Base-by-base conservation (phyloP, 2,797 vertebrate genomes). In the Labeo calbasu region DNA sequence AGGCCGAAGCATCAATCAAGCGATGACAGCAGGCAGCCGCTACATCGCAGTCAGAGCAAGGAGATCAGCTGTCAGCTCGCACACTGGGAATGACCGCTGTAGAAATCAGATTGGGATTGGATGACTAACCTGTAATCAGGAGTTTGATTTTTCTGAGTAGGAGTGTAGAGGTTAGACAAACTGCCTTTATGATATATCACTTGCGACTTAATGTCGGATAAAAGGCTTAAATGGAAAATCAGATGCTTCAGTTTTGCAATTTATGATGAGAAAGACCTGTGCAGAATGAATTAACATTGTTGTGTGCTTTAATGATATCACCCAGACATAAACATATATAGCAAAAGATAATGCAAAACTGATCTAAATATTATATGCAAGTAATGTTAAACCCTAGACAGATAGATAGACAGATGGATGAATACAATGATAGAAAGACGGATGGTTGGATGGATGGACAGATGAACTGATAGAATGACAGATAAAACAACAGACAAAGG, bases 1-100 rank as follows among this genome's bases (percentile, higher is more conserved):
- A 87, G 83, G 68, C 77, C 46, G 50, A 48, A 25, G 72, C 80
- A 57, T 85, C 85, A 79, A 4, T 87, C 87, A 86, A 2, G 72
- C 17, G 1, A 13, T 76, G 81, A 83, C 81, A 76, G 50, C 77
- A 69, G 57, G 23, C 82, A 61, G 57, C 23, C 71, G 53, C 68
- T 57, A 46, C 71, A 83, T 82, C 70, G 71, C 57, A 70, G 59
- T 21, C 63, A 55, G 82, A 36, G 36, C 43, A 14, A 50, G 71
- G n/a, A 70, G 36, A 76, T 76, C 76, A 50, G 76, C 57, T 71
- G 68, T 81, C 79, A 32, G 23, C 19, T 46, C 28, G 17, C 0
- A 28, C 17, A 61, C 51, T 59, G 53, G 23, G 14, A 55, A 43
- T 2, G 40, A 50, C 43, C 55, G 8, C 43, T 4, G 32, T 1